phyloP scores from a whole-genome alignment of 2,797 vertebrate species.

The Artibeus jamaicensis region DNA sequence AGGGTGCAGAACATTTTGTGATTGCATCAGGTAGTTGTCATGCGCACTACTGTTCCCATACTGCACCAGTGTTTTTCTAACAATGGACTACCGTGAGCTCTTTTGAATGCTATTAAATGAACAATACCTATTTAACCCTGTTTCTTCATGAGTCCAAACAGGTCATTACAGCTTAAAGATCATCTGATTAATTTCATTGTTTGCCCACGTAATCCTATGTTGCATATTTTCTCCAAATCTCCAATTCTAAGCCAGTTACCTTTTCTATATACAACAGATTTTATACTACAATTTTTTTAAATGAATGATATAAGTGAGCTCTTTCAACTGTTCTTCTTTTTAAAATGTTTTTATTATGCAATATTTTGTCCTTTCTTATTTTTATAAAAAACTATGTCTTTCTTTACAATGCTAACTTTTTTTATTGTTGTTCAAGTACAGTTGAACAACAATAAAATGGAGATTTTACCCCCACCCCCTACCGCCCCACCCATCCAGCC shows the following conservation, averaged over 20 bases:
- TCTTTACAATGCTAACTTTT: not conserved
- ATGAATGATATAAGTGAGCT: not conserved
- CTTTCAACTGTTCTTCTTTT: not conserved
- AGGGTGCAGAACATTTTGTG: not conserved
- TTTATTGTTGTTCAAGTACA: no score
- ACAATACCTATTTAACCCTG: not conserved
- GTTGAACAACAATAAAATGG: no score
- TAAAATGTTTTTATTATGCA: not conserved
- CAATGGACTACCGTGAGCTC: not conserved
- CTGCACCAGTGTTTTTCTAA: not conserved
- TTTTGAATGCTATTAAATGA: not conserved
- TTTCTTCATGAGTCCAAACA: not conserved
- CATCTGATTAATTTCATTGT: not conserved
- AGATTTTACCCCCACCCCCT: no score
- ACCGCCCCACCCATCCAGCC: no score
- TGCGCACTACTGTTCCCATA: not conserved
- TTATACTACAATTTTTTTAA: not conserved
- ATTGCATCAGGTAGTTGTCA: not conserved
- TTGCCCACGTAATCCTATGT: not conserved
- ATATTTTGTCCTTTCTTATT: not conserved
- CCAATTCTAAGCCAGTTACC: not conserved
- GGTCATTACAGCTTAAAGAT: not conserved
- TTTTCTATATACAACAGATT: not conserved
- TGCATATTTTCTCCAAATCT: not conserved
- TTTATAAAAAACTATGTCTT: not conserved